Conservation (phyloP, 1,140 invertebrate genomes). For the Plutomurus gul region DNA sequence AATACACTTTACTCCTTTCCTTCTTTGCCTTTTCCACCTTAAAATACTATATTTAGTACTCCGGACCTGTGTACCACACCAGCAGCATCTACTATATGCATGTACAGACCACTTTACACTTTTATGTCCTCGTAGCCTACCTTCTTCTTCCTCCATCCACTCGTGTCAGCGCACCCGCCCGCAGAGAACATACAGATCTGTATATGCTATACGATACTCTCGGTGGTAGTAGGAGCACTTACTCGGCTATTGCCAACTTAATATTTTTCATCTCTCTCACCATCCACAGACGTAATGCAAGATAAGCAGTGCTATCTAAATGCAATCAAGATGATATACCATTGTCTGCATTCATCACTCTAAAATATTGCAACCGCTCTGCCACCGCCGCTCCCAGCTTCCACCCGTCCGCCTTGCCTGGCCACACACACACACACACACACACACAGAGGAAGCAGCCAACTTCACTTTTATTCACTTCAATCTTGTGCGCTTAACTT, state of each 20-base stretch:
- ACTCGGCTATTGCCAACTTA: neutral
- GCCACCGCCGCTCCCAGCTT: neutral
- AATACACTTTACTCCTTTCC: constrained; percentile 29
- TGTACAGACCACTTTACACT: constrained; percentile 13
- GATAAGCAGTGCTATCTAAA: constrained; percentile 16
- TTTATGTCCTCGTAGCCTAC: neutral
- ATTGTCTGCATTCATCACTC: constrained; percentile 13
- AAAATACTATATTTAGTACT: no score
- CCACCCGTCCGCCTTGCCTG: neutral
- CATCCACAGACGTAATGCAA: no score
- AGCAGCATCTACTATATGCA: no score
- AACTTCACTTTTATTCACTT: neutral
- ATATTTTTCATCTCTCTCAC: constrained; percentile 9
- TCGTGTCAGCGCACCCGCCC: no score
- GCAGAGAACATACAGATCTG: no score
- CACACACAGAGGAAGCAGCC: neutral
- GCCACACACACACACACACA: neutral
- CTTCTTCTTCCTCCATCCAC: no score
- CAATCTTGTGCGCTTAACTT: constrained; percentile 10
- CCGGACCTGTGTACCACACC: no score
- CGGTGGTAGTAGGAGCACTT: no score
- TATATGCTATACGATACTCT: neutral
- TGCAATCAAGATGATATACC: constrained; percentile 4
- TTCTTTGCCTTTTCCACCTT: neutral
- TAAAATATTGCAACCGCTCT: neutral